These are phyloP conservation scores for Synergus umbraculus DNA, from an alignment of 2,888 invertebrate species.

Conservation along the genomic window DNA sequence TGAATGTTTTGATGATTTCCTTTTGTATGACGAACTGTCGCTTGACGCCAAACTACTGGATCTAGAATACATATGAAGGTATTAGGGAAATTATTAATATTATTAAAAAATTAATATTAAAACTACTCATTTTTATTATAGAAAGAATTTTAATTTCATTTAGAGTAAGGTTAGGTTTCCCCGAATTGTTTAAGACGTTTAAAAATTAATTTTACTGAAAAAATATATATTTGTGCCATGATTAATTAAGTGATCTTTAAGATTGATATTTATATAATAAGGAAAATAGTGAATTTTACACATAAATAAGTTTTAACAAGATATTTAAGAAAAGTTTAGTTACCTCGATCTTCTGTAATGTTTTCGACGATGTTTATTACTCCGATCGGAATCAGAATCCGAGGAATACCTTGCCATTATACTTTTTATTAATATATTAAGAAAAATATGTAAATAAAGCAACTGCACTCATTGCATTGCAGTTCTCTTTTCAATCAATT, in stretches of 20 bases:
- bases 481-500: no score
- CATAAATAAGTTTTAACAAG: background rate
- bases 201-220: background rate
- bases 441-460: no score
- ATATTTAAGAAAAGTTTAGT: background rate
- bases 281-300: background rate
- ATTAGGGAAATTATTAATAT: background rate
- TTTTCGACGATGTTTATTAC: slow-evolving; percentile 66
- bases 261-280: background rate
- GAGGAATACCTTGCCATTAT: slow-evolving; percentile 73
- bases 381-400: slow-evolving; percentile 73
- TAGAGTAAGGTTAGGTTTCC: no score
- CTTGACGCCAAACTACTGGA: slow-evolving; percentile 71
- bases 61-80: slow-evolving; percentile 51
- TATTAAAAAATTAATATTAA: background rate
- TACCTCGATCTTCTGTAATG: slow-evolving; percentile 63
- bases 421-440: background rate
- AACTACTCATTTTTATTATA: background rate
- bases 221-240: background rate
- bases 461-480: no score
- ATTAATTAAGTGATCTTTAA: background rate
- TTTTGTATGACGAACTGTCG: slow-evolving; percentile 68
- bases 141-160: no score
- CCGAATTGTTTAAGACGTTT: background rate
- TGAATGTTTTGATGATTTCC: slow-evolving; percentile 67